These are phyloP conservation scores for Mellilla xanthometata DNA, from an alignment of 2,888 invertebrate genomes.

Conservation along the genomic window DNA sequence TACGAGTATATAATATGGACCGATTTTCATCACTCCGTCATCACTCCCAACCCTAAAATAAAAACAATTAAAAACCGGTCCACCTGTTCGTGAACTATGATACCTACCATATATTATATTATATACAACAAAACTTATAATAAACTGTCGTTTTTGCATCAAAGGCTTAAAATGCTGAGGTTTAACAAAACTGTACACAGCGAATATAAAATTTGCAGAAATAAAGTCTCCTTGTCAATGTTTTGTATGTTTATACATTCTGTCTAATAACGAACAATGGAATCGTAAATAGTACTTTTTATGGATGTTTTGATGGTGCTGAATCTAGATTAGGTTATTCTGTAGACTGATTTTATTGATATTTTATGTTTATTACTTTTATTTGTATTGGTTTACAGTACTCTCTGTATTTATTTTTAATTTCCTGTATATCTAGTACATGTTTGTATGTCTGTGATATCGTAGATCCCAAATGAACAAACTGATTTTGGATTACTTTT, in stretches of 20 bases:
- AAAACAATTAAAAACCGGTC: too few relatives aligned
- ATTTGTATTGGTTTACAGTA: neutral
- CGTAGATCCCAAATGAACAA: too few relatives aligned
- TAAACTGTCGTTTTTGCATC: too few relatives aligned
- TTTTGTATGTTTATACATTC: neutral
- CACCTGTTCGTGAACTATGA: too few relatives aligned
- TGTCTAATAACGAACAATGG: constrained; percentile 1
- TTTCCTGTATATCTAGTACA: too few relatives aligned
- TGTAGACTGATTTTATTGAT: neutral
- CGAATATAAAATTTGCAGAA: neutral
- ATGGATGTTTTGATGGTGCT: neutral
- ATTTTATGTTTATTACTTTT: neutral
- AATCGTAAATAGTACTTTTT: neutral
- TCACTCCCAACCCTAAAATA: too few relatives aligned
- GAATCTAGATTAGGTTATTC: neutral
- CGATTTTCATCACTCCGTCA: too few relatives aligned
- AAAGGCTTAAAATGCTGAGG: too few relatives aligned
- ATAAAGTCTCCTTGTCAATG: neutral
- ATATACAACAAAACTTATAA: neutral
- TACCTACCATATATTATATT: too few relatives aligned
- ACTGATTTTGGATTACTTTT: too few relatives aligned
- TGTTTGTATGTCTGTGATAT: too few relatives aligned
- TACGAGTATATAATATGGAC: too few relatives aligned
- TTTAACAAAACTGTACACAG: neutral
- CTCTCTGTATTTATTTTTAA: neutral